A percentile compares a stretch with the other conserved stretches of the same genome.
Evolutionary conservation across 1,140 invertebrate genomes (phyloP).

Genomic region (Aleiodes sp.): DNA sequence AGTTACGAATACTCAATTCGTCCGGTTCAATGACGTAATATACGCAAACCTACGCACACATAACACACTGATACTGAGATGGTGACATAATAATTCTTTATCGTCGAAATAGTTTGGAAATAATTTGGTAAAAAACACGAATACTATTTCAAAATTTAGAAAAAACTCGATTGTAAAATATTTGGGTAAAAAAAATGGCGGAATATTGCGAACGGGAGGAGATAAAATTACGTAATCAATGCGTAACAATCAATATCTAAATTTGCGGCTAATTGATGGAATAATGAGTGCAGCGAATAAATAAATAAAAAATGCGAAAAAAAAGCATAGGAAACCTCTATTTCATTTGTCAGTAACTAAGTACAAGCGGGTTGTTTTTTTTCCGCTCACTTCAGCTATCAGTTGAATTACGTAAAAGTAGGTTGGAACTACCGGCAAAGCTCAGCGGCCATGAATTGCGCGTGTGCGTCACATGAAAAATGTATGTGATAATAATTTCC

Average conservation of each 20-base stretch:
- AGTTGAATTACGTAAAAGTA: neutral
- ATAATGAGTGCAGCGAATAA: too few species aligned
- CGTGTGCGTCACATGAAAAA: constrained; percentile 1
- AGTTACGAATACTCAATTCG: neutral
- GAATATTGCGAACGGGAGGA: too few species aligned
- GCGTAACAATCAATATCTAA: too few species aligned
- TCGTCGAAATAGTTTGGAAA: neutral
- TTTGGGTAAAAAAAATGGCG: too few species aligned
- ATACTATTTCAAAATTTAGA: too few species aligned
- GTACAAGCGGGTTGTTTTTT: neutral
- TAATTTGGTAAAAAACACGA: neutral
- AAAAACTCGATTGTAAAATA: too few species aligned
- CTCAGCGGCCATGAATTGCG: neutral
- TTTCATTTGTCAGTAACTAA: too few species aligned
- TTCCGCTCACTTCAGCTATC: neutral
- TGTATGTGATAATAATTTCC: neutral
- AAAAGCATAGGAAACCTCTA: too few species aligned
- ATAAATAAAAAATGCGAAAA: too few species aligned
- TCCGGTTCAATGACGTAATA: neutral
- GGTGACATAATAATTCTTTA: neutral
- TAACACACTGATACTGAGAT: neutral
- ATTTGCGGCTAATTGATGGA: too few species aligned
- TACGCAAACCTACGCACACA: neutral
- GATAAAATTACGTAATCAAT: too few species aligned
- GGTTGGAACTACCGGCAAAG: neutral